Evolutionary conservation across 2,113 vertebrate genomes (phyloP), one percentile per base, ranked within the genome.

Genomic region (Bungarus multicinctus): DNA sequence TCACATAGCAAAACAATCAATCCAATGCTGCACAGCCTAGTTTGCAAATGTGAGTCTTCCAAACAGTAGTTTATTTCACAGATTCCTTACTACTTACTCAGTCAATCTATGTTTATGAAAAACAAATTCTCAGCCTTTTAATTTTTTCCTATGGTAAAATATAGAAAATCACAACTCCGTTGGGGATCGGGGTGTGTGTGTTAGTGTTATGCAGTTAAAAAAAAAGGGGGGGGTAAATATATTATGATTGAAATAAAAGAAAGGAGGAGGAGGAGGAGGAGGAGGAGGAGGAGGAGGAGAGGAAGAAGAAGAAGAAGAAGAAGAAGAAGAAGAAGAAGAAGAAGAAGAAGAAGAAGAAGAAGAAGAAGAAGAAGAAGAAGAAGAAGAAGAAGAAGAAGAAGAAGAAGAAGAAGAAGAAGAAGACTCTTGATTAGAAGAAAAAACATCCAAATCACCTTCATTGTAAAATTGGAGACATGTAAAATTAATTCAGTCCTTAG

Each of bases 331-430:
- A n/a, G n/a, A n/a, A n/a, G n/a, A n/a, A n/a, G n/a, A n/a, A n/a
- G n/a, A n/a, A n/a, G n/a, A 12, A 52, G 25, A 0, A 60, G 25
- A 2, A 27, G 3, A 0, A 25, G 57, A 0, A 23, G 23, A 2
- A 25, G 58, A 10, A 8, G 25, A 2, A 60, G 8, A 1, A 25
- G 25, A 1, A 23, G 23, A 1, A 23, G 55, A 2, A 8, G 23
- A 2, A 23, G 22, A 8, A 7, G 55, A 2, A 23, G n/a, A 25
- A 27, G 27, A 11, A 10, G 11, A 1, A 4, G 27, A 1, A 11
- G 58, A 4, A 5, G 64, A 2, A 34, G 30, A 5, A 16, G 27
- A 2, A 69, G 27, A 2, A n/a, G 64, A 0, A 50, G 1, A 8
- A 50, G 8, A 50, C 30, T 58, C 57, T 58, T 74, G 64, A 74